A percentile compares a stretch with the other conserved stretches of the same genome.
phyloP scores from a whole-genome alignment of 2,888 invertebrate genomes.

The Drosophila stalkeri region DNA sequence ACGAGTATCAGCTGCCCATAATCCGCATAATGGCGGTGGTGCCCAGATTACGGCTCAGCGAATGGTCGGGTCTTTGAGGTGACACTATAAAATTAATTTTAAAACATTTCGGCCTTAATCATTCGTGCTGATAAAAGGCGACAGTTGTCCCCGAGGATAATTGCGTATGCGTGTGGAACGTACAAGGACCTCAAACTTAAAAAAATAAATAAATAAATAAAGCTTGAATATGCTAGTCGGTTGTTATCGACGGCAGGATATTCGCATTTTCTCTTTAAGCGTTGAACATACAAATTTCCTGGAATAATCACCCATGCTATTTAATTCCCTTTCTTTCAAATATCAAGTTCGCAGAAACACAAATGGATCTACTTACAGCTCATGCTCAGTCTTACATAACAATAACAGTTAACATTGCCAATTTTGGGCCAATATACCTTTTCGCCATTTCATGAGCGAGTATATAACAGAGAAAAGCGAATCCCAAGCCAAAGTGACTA shows the following conservation, averaged over 20 bases:
- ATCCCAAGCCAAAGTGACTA: slow-evolving; percentile 12
- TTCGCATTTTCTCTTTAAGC: background rate
- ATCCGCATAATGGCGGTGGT: slow-evolving; percentile 43
- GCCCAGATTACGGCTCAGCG: slow-evolving; percentile 49
- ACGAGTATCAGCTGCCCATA: slow-evolving; percentile 36
- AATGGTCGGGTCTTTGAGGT: slow-evolving; percentile 41
- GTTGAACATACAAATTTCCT: background rate
- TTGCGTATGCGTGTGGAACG: slow-evolving; percentile 65
- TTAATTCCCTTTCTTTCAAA: too few relatives aligned
- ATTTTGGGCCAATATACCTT: background rate
- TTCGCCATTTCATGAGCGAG: background rate
- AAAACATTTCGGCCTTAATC: slow-evolving; percentile 72
- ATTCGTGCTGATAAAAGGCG: slow-evolving; percentile 73
- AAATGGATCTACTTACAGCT: background rate
- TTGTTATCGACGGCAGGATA: background rate
- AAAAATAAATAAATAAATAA: background rate
- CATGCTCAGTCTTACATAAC: too few relatives aligned
- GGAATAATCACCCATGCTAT: background rate
- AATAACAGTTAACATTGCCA: background rate
- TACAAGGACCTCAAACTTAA: slow-evolving; percentile 4
- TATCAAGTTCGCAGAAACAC: background rate
- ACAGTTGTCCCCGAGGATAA: slow-evolving; percentile 76
- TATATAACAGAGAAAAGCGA: background rate
- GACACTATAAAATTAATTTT: slow-evolving; percentile 75
- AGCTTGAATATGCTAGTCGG: background rate